phyloP scores from a whole-genome alignment of 2,888 invertebrate genomes.

The Nebria brevicollis region DNA sequence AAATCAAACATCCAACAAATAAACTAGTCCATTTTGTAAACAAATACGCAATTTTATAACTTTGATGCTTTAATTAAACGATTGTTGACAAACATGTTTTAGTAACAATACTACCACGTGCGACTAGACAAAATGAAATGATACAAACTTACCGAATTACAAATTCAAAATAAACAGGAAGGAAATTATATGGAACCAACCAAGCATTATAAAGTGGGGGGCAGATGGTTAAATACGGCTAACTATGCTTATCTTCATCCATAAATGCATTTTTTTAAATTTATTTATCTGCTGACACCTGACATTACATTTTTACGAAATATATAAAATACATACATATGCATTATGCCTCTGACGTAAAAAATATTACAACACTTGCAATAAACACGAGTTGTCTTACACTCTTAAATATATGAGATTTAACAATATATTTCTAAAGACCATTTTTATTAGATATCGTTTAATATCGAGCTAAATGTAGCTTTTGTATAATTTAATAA shows the following conservation, averaged over 20 bases:
- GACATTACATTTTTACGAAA: background rate
- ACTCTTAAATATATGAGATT: too few species aligned
- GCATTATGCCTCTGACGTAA: too few species aligned
- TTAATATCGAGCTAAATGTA: too few species aligned
- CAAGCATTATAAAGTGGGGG: constrained; percentile 59
- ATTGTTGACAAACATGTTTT: background rate
- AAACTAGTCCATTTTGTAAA: constrained; percentile 24
- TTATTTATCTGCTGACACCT: background rate
- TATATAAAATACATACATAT: background rate
- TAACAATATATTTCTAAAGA: too few species aligned
- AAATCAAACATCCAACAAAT: constrained; percentile 15
- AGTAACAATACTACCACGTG: constrained; percentile 18
- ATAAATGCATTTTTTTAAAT: background rate
- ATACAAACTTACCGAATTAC: constrained; percentile 34
- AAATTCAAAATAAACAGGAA: constrained; percentile 57
- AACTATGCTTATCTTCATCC: background rate
- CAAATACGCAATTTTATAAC: background rate
- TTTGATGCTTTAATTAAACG: background rate
- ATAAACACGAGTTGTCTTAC: too few species aligned
- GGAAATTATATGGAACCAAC: constrained; percentile 61
- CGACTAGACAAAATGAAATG: constrained; percentile 32
- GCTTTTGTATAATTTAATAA: too few species aligned
- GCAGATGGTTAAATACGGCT: background rate
- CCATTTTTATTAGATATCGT: too few species aligned
- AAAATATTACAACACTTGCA: too few species aligned